A percentile compares a stretch with the other conserved stretches of the same genome.
phyloP scores from a whole-genome alignment of 2,113 vertebrate genomes.

The Thunnus thynnus region DNA sequence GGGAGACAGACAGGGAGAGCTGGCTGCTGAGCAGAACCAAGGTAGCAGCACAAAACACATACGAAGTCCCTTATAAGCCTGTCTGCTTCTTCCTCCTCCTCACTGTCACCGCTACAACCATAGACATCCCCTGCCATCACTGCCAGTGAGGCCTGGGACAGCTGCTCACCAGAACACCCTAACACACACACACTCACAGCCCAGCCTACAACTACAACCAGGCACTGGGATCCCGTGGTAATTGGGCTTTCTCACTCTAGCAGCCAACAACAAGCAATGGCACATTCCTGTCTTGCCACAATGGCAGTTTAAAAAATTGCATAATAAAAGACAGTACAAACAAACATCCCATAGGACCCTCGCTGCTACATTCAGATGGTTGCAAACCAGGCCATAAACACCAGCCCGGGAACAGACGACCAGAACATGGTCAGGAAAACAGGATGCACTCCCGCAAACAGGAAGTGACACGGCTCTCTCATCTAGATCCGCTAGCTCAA shows the following conservation, averaged over 20 bases:
- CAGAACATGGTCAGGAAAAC: constrained; percentile 68
- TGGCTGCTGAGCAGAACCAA: constrained; percentile 61
- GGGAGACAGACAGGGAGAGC: constrained; percentile 66
- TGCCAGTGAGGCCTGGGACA: constrained; percentile 72
- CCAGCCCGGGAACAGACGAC: constrained; percentile 60
- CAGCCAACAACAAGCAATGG: constrained; percentile 79
- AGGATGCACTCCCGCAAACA: constrained; percentile 73
- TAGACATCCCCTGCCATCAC: constrained; percentile 68
- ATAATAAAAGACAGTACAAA: constrained; percentile 80
- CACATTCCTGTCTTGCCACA: constrained; percentile 85
- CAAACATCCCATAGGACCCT: constrained; percentile 76
- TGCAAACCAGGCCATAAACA: constrained; percentile 76
- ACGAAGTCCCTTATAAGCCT: constrained; percentile 70
- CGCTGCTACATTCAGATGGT: constrained; percentile 68
- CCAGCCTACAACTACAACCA: constrained; percentile 54
- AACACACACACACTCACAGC: constrained; percentile 34
- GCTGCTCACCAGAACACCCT: constrained; percentile 78
- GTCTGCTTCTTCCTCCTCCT: constrained; percentile 61
- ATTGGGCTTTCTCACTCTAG: constrained; percentile 80
- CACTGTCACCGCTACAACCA: constrained; percentile 54
- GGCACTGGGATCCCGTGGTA: constrained; percentile 70
- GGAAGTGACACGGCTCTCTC: constrained; percentile 70
- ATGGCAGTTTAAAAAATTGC: constrained; percentile 76
- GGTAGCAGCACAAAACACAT: constrained; percentile 66
- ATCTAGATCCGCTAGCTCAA: constrained; percentile 50